These are phyloP conservation scores for Heterotis niloticus DNA, from an alignment of 2,113 vertebrate genomes.

Conservation along the genomic window DNA sequence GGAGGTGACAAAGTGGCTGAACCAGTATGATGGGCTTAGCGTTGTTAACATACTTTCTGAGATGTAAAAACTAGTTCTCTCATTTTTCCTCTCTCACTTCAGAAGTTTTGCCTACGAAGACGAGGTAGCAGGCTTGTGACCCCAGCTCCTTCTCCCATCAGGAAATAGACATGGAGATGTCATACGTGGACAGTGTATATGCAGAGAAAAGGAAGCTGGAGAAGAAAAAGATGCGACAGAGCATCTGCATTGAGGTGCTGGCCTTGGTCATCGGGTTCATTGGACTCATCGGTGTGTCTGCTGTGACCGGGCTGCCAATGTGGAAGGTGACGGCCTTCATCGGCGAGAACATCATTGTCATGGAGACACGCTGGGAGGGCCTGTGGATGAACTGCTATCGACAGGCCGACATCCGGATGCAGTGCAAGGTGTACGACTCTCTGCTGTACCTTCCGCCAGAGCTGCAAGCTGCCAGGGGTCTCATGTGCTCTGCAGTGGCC, in stretches of 20 bases:
- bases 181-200: constrained; percentile 39
- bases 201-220: constrained; percentile 53
- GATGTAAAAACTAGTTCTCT: constrained; percentile 50
- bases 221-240: constrained; percentile 45
- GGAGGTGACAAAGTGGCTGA: constrained; percentile 41
- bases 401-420: constrained; percentile 75
- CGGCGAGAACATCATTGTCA: constrained; percentile 71
- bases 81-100: constrained; percentile 38
- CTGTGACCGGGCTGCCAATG: constrained; percentile 82
- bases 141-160: not conserved
- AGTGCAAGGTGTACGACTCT: constrained; percentile 84
- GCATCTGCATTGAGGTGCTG: constrained; percentile 66
- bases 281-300: constrained; percentile 75
- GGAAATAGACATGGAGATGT: constrained; percentile 30
- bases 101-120: constrained; percentile 18
- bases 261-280: constrained; percentile 75
- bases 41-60: constrained; percentile 52
- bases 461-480: constrained; percentile 75
- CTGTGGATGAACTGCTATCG: constrained; percentile 89
- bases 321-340: constrained; percentile 89
- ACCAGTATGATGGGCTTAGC: constrained; percentile 59
- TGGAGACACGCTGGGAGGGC: constrained; percentile 84
- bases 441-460: constrained; percentile 72
- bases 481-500: constrained; percentile 74
- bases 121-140: not conserved